phyloP scores from a whole-genome alignment of 2,888 invertebrate species.

The Dione juno region DNA sequence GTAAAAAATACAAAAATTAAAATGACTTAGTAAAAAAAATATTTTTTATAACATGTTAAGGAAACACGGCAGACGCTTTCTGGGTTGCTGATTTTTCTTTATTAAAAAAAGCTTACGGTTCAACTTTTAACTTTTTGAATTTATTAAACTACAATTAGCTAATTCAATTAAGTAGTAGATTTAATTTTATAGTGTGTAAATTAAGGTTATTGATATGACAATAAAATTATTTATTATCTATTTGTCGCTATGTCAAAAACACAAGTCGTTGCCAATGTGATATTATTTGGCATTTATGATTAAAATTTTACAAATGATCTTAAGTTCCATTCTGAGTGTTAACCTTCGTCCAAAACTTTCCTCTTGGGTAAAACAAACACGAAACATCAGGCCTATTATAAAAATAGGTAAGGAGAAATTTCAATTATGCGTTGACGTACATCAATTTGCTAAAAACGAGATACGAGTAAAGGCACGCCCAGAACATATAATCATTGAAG shows the following conservation, averaged over 20 bases:
- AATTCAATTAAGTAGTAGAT: no score
- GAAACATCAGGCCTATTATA: slow-evolving; percentile 59
- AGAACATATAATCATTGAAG: slow-evolving; percentile 70
- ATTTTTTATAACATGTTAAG: no score
- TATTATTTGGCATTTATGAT: background rate
- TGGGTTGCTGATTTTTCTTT: no score
- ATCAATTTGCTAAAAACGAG: slow-evolving; percentile 64
- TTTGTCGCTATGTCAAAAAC: background rate
- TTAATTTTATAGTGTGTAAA: no score
- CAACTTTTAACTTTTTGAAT: no score
- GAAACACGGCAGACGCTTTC: no score
- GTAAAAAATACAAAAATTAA: no score
- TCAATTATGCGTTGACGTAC: slow-evolving; percentile 65
- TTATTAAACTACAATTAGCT: no score
- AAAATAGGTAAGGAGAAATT: slow-evolving; percentile 65
- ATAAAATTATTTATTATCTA: background rate
- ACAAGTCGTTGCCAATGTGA: background rate
- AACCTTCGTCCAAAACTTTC: slow-evolving; percentile 48
- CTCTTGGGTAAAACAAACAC: slow-evolving; percentile 51
- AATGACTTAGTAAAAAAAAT: no score
- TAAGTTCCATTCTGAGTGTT: slow-evolving; percentile 45
- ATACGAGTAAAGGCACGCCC: slow-evolving; percentile 65
- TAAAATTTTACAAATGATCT: slow-evolving; percentile 46
- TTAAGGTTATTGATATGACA: background rate
- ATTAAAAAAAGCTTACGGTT: no score